Percentiles rank a stretch among this genome's conserved stretches.
phyloP scores from a whole-genome alignment of 2,888 invertebrate species.

The Agonum fuliginosum region DNA sequence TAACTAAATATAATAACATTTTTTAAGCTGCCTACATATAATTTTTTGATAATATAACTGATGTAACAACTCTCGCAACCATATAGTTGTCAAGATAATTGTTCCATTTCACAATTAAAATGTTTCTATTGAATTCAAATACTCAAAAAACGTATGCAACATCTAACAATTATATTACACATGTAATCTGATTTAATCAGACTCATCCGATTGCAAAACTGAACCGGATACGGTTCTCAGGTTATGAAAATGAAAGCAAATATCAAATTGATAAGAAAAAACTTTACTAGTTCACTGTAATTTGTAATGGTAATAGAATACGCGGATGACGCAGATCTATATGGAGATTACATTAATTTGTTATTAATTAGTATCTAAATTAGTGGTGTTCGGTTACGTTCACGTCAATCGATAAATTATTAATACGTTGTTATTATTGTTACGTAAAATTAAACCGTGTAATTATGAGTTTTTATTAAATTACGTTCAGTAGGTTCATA shows the following conservation, averaged over 20 bases:
- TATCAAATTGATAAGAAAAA: not conserved
- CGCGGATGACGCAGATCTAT: not conserved
- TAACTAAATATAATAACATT: no score
- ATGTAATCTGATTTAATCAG: not conserved
- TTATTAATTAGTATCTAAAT: not conserved
- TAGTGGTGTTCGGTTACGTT: not conserved
- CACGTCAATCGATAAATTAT: not conserved
- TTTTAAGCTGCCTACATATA: no score
- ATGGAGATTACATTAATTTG: not conserved
- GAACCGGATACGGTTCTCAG: not conserved
- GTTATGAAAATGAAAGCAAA: not conserved
- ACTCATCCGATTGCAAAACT: not conserved
- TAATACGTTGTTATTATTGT: no score
- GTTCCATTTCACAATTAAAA: no score
- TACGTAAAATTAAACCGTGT: no score
- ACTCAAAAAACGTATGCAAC: not conserved
- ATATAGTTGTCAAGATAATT: no score
- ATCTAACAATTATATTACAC: not conserved
- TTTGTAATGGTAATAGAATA: not conserved
- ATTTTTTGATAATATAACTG: no score
- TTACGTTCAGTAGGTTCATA: no score
- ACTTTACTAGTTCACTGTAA: not conserved
- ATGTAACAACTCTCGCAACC: no score
- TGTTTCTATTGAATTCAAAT: not conserved
- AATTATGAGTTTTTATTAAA: no score